These are phyloP conservation scores for Formicarius rufipectus DNA, from an alignment of 2,113 vertebrate species.

Conservation along the genomic window DNA sequence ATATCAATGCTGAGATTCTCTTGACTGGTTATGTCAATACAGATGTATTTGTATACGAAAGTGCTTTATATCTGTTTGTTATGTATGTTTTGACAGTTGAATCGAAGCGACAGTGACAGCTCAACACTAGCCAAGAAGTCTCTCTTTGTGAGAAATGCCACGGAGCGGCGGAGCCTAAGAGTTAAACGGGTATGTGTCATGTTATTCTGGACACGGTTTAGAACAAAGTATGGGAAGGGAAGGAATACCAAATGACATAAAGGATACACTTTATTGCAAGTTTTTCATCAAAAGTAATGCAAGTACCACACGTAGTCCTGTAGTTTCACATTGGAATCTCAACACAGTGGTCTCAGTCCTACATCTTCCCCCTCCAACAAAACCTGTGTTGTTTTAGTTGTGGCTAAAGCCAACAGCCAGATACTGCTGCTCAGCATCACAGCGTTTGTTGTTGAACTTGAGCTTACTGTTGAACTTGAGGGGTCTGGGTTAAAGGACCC, in stretches of 20 bases:
- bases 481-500: background rate
- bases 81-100: slow-evolving; percentile 71
- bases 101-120: slow-evolving; percentile 86
- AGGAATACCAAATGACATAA: background rate
- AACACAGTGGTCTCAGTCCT: background rate
- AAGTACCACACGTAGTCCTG: background rate
- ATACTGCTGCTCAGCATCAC: background rate
- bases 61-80: background rate
- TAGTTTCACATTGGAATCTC: background rate
- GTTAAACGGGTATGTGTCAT: slow-evolving; percentile 78
- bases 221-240: background rate
- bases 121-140: slow-evolving; percentile 83
- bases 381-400: background rate
- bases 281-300: background rate
- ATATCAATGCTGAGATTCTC: background rate
- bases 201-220: background rate
- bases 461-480: background rate
- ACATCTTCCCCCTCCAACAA: background rate
- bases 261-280: background rate
- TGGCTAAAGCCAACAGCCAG: background rate
- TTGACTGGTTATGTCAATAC: background rate
- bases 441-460: background rate
- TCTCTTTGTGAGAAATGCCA: slow-evolving; percentile 83
- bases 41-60: background rate
- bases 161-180: slow-evolving; percentile 79